Evolutionary conservation across 1,140 invertebrate genomes (phyloP).

Genomic region (Drosophila arizonae): DNA sequence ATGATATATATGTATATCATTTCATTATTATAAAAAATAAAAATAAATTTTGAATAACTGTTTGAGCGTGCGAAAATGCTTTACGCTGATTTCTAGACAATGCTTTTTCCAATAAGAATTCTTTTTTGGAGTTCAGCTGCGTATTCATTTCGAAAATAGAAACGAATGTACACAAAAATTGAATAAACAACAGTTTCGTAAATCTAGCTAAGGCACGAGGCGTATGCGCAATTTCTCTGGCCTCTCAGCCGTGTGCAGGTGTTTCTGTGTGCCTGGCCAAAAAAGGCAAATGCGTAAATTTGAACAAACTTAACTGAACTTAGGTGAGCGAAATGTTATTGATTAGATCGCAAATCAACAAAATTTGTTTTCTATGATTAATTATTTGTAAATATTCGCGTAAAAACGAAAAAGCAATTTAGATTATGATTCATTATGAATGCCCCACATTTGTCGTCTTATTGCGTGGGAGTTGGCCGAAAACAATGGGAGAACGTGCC

Average conservation of each 20-base stretch:
- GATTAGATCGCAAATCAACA: conserved; percentile 49
- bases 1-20: conserved; percentile 24
- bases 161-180: conserved; percentile 19
- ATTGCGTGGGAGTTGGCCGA: conserved; percentile 39
- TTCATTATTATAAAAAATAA: background rate
- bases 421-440: conserved; percentile 54
- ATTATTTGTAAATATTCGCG: conserved; percentile 65
- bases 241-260: conserved; percentile 6
- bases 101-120: background rate
- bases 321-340: conserved; percentile 51
- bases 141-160: conserved; percentile 33
- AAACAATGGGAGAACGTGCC: conserved; percentile 4
- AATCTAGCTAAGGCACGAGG: conserved; percentile 31
- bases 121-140: background rate
- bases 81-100: background rate
- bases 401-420: background rate
- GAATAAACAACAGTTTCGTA: conserved; percentile 36
- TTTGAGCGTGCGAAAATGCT: conserved; percentile 26
- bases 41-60: conserved; percentile 6
- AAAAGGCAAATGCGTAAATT: conserved; percentile 41
- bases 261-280: conserved; percentile 42
- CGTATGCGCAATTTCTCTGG: conserved; percentile 55
- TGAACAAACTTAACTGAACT: conserved; percentile 26
- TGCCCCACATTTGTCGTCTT: conserved; percentile 54
- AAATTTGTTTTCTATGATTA: conserved; percentile 44